These are phyloP conservation scores for Amblyjoppa proteus DNA, from an alignment of 2,888 invertebrate species.

Conservation along the genomic window DNA sequence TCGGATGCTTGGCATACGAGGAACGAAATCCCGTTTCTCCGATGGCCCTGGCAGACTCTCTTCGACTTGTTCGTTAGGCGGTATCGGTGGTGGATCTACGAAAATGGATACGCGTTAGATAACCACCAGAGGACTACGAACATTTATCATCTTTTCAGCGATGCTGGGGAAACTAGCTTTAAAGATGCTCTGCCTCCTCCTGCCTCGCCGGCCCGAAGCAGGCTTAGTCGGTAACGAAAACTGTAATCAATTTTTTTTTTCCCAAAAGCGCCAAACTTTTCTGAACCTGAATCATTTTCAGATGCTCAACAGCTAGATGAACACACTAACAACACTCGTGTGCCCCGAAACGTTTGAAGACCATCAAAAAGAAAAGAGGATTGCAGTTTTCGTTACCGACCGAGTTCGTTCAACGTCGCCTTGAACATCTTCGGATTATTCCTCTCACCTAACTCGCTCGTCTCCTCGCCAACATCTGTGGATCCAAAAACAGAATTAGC, in stretches of 20 bases:
- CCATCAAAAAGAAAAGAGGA: not conserved
- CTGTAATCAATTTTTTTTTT: not conserved
- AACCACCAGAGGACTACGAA: not conserved
- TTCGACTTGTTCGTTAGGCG: conserved; percentile 21
- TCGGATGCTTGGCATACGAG: conserved; percentile 58
- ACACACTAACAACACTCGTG: not conserved
- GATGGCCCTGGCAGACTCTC: conserved; percentile 9
- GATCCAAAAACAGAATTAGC: not conserved
- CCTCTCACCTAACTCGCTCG: not conserved
- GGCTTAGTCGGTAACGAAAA: not conserved
- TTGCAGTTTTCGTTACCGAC: not conserved
- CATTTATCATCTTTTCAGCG: not conserved
- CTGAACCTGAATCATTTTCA: not conserved
- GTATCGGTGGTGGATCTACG: conserved; percentile 32
- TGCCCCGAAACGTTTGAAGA: not conserved
- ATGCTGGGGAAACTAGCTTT: not conserved
- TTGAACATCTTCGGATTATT: not conserved
- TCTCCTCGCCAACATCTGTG: conserved; percentile 3
- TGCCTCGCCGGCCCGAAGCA: not conserved
- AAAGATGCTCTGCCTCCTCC: not conserved
- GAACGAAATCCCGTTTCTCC: conserved; percentile 43
- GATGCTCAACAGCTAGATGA: not conserved
- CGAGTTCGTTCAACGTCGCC: not conserved
- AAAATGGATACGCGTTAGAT: not conserved
- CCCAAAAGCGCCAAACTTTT: not conserved